phyloP scores from a whole-genome alignment of 2,888 invertebrate species.

The Dorcus parallelipipedus region DNA sequence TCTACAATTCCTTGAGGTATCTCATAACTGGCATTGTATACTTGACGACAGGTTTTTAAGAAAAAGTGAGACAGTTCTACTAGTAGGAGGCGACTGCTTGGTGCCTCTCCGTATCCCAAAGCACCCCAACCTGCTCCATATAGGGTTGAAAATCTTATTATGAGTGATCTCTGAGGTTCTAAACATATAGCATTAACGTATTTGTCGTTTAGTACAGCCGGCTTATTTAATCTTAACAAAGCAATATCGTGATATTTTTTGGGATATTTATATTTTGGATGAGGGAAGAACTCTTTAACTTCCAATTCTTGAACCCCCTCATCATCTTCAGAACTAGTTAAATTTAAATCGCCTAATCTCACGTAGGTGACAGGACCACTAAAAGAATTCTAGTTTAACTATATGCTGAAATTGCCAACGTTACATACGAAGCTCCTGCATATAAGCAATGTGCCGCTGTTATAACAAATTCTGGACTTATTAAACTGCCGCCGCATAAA shows the following conservation, averaged over 20 bases:
- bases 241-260: conserved; percentile 53
- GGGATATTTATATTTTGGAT: conserved; percentile 46
- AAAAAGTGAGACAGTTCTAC: neutral
- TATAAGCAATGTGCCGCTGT: neutral
- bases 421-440: neutral
- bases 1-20: no score
- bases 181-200: conserved; percentile 51
- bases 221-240: conserved; percentile 44
- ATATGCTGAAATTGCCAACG: neutral
- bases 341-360: conserved; percentile 31
- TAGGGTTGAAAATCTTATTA: neutral
- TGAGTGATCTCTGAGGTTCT: neutral
- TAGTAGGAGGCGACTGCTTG: conserved; percentile 1
- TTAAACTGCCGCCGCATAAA: neutral
- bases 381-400: neutral
- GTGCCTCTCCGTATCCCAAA: conserved; percentile 32
- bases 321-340: conserved; percentile 46
- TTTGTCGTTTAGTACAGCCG: conserved; percentile 41
- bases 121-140: conserved; percentile 59
- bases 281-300: conserved; percentile 38
- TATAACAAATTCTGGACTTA: neutral
- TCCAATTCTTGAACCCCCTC: conserved; percentile 35
- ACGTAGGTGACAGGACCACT: conserved; percentile 7
- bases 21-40: neutral
- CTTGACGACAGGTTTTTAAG: neutral